A percentile compares a stretch with the other conserved stretches of the same genome.
These are phyloP conservation scores for Tolypeutes matacus DNA, from an alignment of 2,797 vertebrate genomes.

Conservation along the genomic window DNA sequence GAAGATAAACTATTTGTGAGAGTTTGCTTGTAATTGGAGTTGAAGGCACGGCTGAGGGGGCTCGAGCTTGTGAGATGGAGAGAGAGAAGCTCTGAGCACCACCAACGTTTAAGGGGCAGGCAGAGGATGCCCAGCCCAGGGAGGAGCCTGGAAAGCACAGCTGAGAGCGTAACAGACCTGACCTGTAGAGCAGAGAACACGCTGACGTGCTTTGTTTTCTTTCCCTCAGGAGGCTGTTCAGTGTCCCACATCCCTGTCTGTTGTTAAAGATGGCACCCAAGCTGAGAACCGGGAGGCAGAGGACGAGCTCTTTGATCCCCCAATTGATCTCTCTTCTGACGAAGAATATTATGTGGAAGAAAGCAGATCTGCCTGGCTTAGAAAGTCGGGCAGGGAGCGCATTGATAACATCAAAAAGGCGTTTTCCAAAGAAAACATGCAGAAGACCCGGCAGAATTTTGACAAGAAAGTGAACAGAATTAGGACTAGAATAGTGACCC, in stretches of 20 bases:
- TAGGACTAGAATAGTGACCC: slow-evolving; percentile 96
- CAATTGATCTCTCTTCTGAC: slow-evolving; percentile 96
- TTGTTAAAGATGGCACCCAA: slow-evolving; percentile 88
- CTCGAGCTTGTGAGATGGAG: background rate
- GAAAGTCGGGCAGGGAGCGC: slow-evolving; percentile 93
- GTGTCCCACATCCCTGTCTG: slow-evolving; percentile 89
- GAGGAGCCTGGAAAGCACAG: background rate
- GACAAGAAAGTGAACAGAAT: slow-evolving; percentile 95
- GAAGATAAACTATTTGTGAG: slow-evolving; percentile 11
- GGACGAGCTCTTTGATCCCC: slow-evolving; percentile 91
- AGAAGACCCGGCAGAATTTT: slow-evolving; percentile 94
- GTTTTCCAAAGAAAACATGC: slow-evolving; percentile 97
- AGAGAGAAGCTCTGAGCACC: background rate
- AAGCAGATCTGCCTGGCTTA: slow-evolving; percentile 91
- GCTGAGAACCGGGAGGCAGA: slow-evolving; percentile 84
- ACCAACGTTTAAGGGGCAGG: background rate
- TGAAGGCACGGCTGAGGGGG: background rate
- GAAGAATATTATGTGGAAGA: slow-evolving; percentile 96
- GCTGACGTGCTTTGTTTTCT: slow-evolving; percentile 69
- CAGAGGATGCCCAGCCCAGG: background rate
- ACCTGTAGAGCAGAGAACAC: background rate
- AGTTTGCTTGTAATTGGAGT: background rate
- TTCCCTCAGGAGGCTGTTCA: slow-evolving; percentile 92
- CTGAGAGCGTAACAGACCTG: background rate
- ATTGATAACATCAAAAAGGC: slow-evolving; percentile 96